Percentiles rank a stretch among this genome's conserved stretches.
phyloP scores from a whole-genome alignment of 2,113 vertebrate species.

The Paramormyrops kingsleyae region DNA sequence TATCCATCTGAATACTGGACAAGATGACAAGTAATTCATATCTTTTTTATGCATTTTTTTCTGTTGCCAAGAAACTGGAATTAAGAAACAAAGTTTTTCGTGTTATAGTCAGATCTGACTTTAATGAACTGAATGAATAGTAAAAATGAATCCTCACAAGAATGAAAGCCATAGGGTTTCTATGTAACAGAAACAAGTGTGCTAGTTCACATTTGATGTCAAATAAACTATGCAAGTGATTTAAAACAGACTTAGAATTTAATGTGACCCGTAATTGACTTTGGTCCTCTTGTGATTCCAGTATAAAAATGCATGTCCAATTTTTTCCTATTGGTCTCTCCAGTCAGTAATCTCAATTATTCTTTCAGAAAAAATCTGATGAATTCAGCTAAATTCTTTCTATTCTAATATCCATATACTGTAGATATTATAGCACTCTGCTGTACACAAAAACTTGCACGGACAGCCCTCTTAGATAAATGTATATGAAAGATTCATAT shows the following conservation, averaged over 20 bases:
- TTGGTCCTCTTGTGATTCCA: not conserved
- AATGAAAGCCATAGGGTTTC: not conserved
- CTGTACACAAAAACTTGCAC: not conserved
- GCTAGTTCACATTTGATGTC: not conserved
- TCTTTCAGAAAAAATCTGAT: not conserved
- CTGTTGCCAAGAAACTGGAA: slow-evolving; percentile 2
- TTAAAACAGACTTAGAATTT: not conserved
- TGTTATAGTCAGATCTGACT: not conserved
- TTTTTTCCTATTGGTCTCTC: not conserved
- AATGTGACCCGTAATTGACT: not conserved
- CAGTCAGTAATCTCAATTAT: not conserved
- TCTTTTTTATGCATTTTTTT: not conserved
- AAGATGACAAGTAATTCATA: not conserved
- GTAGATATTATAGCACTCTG: not conserved
- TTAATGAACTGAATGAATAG: not conserved
- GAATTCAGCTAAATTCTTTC: not conserved
- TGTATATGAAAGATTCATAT: not conserved
- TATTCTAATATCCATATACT: not conserved
- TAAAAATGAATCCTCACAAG: not conserved
- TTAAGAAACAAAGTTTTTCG: not conserved
- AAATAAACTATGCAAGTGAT: not conserved
- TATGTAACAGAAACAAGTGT: not conserved
- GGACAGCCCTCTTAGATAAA: not conserved
- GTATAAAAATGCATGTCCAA: not conserved
- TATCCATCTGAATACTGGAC: not conserved